These are phyloP conservation scores for Mionectes macconnelli DNA, from an alignment of 2,113 vertebrate genomes.

Conservation along the genomic window DNA sequence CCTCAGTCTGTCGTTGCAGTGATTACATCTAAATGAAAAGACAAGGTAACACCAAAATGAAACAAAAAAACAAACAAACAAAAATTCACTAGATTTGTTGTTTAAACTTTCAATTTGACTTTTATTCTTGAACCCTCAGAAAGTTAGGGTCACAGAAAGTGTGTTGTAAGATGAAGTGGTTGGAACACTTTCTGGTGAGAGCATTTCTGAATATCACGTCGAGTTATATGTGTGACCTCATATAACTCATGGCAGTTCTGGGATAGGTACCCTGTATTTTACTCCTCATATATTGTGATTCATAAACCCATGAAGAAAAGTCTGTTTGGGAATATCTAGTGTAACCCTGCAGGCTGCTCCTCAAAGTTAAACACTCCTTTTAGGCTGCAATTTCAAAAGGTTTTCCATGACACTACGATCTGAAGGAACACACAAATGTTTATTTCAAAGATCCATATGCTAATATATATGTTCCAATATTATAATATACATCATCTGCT, in stretches of 20 bases:
- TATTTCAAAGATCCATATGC: not conserved
- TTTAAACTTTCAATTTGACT: not conserved
- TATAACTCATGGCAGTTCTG: not conserved
- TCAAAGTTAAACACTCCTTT: not conserved
- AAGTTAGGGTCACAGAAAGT: not conserved
- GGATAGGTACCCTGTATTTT: not conserved
- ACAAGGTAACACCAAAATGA: not conserved
- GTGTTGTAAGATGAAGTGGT: not conserved
- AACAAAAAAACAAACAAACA: not conserved
- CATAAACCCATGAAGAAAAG: not conserved
- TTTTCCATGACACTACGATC: not conserved
- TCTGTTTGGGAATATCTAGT: not conserved
- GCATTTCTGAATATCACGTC: accelerated
- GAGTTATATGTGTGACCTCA: not conserved
- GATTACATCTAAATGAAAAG: conserved; percentile 32
- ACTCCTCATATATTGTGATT: not conserved
- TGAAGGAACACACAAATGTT: not conserved
- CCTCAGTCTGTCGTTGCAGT: not conserved
- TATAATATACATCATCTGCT: not conserved
- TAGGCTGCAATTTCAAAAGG: accelerated
- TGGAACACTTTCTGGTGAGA: not conserved
- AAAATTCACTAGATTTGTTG: not conserved
- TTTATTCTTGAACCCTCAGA: not conserved
- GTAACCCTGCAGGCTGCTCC: not conserved
- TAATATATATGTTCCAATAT: not conserved